Conservation (phyloP, 1,140 invertebrate genomes). For the Diorhabda elongata region DNA sequence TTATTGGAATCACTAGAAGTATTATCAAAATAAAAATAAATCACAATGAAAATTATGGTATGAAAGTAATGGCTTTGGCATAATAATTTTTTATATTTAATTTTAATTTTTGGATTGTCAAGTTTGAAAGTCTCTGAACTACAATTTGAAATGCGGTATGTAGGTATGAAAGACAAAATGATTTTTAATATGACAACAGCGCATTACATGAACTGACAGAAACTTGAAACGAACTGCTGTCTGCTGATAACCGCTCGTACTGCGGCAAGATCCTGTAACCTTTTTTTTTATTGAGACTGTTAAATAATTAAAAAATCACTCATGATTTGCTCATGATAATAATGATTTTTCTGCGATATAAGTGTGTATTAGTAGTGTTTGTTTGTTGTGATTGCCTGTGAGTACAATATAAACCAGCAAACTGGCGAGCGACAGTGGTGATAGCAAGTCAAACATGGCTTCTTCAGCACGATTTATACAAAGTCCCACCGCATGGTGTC, state of each 20-base stretch:
- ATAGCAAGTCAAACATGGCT: conserved; percentile 67
- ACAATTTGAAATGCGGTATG: no score
- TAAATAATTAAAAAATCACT: conserved; percentile 33
- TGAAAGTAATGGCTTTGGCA: no score
- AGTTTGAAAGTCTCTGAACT: no score
- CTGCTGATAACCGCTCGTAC: conserved; percentile 32
- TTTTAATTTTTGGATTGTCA: no score
- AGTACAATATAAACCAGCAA: conserved; percentile 43
- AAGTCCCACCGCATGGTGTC: conserved; percentile 93
- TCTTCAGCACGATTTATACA: conserved; percentile 82
- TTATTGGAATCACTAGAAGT: no score
- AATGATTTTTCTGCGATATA: conserved; percentile 41
- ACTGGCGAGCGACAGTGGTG: conserved; percentile 47
- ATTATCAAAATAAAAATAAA: no score
- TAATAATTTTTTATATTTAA: no score
- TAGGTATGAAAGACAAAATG: no score
- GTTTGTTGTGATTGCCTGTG: conserved; percentile 40
- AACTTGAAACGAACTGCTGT: conserved; percentile 4
- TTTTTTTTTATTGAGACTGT: conserved; percentile 40
- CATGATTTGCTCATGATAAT: conserved; percentile 49
- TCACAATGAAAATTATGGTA: no score
- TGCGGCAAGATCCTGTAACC: conserved; percentile 45
- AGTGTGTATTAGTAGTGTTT: conserved; percentile 37
- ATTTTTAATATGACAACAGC: not conserved
- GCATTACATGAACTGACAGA: not conserved